These are phyloP conservation scores for Drosophila sp. DNA, from an alignment of 1,140 invertebrate genomes.

Conservation along the genomic window DNA sequence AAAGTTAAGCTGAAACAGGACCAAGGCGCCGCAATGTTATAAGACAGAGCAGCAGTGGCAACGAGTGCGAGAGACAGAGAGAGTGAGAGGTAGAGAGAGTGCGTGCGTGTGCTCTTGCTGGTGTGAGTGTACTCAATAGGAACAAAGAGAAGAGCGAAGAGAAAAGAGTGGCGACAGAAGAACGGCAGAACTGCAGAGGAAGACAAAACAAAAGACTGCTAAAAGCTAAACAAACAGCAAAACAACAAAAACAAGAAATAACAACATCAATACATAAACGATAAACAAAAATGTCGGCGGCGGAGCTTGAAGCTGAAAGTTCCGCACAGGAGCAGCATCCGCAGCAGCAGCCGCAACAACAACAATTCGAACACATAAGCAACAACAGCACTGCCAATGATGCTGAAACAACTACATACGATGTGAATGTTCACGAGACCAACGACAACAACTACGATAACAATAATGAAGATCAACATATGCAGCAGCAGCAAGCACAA, in stretches of 20 bases:
- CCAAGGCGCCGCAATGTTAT: conserved; percentile 54
- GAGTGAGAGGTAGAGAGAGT: conserved; percentile 31
- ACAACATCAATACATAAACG: conserved; percentile 19
- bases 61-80: conserved; percentile 44
- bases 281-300: conserved; percentile 62
- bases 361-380: conserved; percentile 30
- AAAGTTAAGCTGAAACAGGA: conserved; percentile 67
- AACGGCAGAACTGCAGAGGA: conserved; percentile 20
- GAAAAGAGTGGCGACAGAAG: conserved; percentile 26
- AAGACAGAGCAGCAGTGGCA: conserved; percentile 47
- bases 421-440: conserved; percentile 50
- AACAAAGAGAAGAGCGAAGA: conserved; percentile 45
- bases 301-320: conserved; percentile 68
- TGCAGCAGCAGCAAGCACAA: conserved; percentile 44
- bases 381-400: conserved; percentile 63
- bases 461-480: conserved; percentile 48
- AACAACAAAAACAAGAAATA: conserved; percentile 20
- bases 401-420: conserved; percentile 51
- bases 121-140: conserved; percentile 38
- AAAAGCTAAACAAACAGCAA: conserved; percentile 40
- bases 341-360: conserved; percentile 45
- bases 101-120: not conserved
- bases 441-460: conserved; percentile 50
- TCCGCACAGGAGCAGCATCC: conserved; percentile 59
- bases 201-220: conserved; percentile 58